A percentile compares a stretch with the other conserved stretches of the same genome.
phyloP scores from a whole-genome alignment of 2,113 vertebrate species.

The Probosciger aterrimus region DNA sequence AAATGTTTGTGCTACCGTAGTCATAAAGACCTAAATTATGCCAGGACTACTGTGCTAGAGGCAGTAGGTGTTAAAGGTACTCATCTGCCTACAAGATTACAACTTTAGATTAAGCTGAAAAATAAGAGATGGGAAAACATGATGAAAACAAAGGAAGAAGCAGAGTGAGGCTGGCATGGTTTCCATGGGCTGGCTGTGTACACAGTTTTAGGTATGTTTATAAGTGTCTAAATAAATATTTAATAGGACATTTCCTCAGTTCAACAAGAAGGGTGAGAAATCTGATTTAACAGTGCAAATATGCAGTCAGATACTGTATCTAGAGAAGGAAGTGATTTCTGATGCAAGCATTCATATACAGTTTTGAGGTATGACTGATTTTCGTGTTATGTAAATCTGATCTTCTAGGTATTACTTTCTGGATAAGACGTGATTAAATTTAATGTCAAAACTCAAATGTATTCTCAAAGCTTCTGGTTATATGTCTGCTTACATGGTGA shows the following conservation, averaged over 20 bases:
- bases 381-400: neutral
- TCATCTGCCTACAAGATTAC: neutral
- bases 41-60: neutral
- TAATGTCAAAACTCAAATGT: slow-evolving; percentile 24
- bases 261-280: slow-evolving; percentile 10
- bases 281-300: neutral
- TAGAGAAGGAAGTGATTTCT: neutral
- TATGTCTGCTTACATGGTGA: neutral
- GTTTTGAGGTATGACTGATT: neutral
- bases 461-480: neutral
- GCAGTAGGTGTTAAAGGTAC: neutral
- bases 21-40: neutral
- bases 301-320: neutral
- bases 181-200: neutral
- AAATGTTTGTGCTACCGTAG: neutral
- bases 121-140: neutral
- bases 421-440: slow-evolving; percentile 10
- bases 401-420: neutral
- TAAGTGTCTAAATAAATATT: neutral
- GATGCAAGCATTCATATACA: neutral
- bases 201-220: neutral
- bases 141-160: neutral
- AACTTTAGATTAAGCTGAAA: neutral
- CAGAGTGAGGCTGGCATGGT: neutral
- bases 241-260: neutral